Base-by-base conservation (phyloP, 2,113 vertebrate species). In the Pseudorectes ferrugineus region DNA sequence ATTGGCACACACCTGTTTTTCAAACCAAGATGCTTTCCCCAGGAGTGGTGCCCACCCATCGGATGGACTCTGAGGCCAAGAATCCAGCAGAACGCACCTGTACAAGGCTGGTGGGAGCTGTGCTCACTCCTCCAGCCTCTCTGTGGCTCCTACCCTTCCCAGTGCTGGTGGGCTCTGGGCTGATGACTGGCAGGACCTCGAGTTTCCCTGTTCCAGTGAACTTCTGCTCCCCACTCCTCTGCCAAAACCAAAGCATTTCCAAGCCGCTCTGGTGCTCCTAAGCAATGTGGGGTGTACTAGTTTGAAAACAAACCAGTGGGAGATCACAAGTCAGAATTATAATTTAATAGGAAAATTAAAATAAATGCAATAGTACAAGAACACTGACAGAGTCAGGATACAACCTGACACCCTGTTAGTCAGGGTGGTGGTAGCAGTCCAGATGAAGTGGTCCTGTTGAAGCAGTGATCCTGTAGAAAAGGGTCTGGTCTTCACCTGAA, bases 31-130 rank as follows among this genome's bases (percentile, higher is more conserved):
- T 2, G 1, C 33, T 31, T 66, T 16, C 13, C 35, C 33, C 14
- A n/a, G 18, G 36, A 18, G 35, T 2, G 3, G 25, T 35, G 51
- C n/a, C 46, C 4, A 0, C 12, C 58, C 0, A 0, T 43, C 57
- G 48, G 35, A 28, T 5, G 31, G 48, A 26, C 38, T 20, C 12
- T 17, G 10, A 62, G 52, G 22, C 31, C 46, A 24, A 5, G 31
- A 57, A 11, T 45, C 10, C 57, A 12, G 31, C 61, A 16, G 45
- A 7, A 6, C 8, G 9, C 0, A 2, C 24, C 7, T 23, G 36
- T 20, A 6, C 0, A 1, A 59, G 66, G 68, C 25, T 43, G 38
- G 10, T 6, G 36, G 86, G 59, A 73, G 54, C 25, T 0, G 0
- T 36, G 15, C 17, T 67, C 0, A 0, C 14, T 72, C 48, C 33